phyloP scores from a whole-genome alignment of 2,113 vertebrate species.

The Aspidoscelis tigris region DNA sequence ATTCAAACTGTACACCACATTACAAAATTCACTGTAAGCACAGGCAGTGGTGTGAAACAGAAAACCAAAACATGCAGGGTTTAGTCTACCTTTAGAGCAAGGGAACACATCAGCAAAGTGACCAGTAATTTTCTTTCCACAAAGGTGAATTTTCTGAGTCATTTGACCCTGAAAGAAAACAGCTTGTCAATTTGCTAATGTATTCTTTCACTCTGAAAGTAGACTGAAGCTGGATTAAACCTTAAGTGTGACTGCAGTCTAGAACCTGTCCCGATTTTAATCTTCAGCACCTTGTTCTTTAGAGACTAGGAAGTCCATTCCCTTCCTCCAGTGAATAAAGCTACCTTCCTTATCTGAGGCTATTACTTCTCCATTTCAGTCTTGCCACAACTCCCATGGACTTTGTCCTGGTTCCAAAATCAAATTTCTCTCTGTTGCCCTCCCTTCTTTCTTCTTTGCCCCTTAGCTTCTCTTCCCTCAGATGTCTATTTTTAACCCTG shows the following conservation, averaged over 20 bases:
- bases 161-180: too few species aligned
- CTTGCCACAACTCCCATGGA: neutral
- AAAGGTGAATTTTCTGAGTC: too few species aligned
- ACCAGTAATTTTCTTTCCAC: too few species aligned
- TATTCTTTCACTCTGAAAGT: too few species aligned
- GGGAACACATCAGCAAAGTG: too few species aligned
- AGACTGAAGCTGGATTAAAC: too few species aligned
- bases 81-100: too few species aligned
- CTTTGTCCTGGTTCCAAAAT: neutral
- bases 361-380: neutral
- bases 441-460: neutral
- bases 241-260: neutral
- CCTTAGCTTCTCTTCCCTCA: conserved; percentile 27
- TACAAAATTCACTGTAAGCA: neutral
- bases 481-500: neutral
- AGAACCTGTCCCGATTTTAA: neutral
- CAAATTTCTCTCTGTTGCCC: neutral
- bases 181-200: too few species aligned
- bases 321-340: neutral
- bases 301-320: neutral
- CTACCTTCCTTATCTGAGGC: neutral
- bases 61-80: neutral
- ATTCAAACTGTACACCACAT: too few species aligned
- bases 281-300: neutral
- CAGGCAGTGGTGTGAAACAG: neutral